Evolutionary conservation across 1,140 invertebrate species (phyloP).

Genomic region (Penaeus indicus): DNA sequence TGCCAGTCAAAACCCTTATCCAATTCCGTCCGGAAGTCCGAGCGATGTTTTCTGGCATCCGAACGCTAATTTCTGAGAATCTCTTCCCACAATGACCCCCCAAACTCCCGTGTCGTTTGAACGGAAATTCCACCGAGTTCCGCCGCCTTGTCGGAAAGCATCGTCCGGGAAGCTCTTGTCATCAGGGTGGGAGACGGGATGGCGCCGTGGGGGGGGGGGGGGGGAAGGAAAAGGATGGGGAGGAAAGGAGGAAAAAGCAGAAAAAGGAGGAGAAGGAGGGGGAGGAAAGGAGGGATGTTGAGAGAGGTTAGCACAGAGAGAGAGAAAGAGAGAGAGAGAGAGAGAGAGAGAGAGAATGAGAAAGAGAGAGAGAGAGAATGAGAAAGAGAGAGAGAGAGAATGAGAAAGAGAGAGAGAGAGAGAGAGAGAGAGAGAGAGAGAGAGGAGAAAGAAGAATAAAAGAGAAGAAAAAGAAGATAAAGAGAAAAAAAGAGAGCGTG

Average conservation of each 20-base stretch:
- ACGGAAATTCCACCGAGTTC: too few relatives aligned
- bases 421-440: too few relatives aligned
- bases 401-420: neutral
- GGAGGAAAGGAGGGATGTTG: neutral
- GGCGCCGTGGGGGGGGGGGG: neutral
- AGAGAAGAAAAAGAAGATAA: too few relatives aligned
- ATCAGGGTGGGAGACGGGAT: too few relatives aligned
- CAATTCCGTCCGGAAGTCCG: neutral
- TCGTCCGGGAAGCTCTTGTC: too few relatives aligned
- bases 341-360: neutral
- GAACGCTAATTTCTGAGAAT: neutral
- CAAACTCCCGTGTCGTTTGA: too few relatives aligned
- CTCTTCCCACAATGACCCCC: too few relatives aligned
- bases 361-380: slow-evolving; percentile 18
- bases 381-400: neutral
- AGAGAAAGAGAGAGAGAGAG: neutral
- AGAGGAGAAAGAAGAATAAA: too few relatives aligned
- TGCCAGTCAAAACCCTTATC: too few relatives aligned
- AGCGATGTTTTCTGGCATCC: too few relatives aligned
- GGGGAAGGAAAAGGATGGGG: neutral
- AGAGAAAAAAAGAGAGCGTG: too few relatives aligned
- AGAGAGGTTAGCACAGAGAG: neutral
- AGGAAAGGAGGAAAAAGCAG: neutral
- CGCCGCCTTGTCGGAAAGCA: too few relatives aligned
- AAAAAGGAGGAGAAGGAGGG: neutral